phyloP scores from a whole-genome alignment of 2,888 invertebrate species.

The Uloborus plumipes region DNA sequence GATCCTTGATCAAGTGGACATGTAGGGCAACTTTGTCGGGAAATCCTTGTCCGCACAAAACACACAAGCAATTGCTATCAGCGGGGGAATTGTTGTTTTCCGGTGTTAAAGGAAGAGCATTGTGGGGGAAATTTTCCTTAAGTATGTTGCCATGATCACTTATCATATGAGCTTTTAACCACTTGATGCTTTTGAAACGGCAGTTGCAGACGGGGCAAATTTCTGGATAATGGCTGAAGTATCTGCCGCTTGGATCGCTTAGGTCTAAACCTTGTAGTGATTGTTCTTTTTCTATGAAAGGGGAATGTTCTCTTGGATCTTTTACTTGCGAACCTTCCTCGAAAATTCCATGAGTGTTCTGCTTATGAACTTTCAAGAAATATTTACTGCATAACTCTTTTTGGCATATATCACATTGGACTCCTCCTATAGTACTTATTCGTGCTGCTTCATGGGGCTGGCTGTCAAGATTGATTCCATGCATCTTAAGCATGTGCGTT shows the following conservation, averaged over 20 bases:
- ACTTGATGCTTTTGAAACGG: conserved; percentile 88
- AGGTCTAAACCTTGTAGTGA: conserved; percentile 66
- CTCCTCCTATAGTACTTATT: conserved; percentile 84
- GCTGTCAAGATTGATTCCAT: conserved; percentile 93
- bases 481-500: conserved; percentile 99
- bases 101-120: conserved; percentile 43
- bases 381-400: conserved; percentile 98
- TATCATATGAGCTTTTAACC: conserved; percentile 87
- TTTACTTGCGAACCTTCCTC: conserved; percentile 76
- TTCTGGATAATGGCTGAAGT: conserved; percentile 73
- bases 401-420: conserved; percentile 97
- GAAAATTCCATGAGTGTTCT: conserved; percentile 96
- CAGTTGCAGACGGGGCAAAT: conserved; percentile 88
- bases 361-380: conserved; percentile 96
- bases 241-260: conserved; percentile 66
- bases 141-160: conserved; percentile 85
- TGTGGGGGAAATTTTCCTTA: conserved; percentile 76
- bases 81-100: conserved; percentile 30
- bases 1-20: conserved; percentile 73
- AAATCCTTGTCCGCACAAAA: conserved; percentile 72
- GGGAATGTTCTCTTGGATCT: conserved; percentile 46
- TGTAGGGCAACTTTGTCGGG: conserved; percentile 72
- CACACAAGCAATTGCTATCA: conserved; percentile 67
- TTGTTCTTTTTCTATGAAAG: conserved; percentile 54
- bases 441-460: conserved; percentile 76